Conservation (phyloP, 1,140 invertebrate species). For the Ladona fulva region DNA sequence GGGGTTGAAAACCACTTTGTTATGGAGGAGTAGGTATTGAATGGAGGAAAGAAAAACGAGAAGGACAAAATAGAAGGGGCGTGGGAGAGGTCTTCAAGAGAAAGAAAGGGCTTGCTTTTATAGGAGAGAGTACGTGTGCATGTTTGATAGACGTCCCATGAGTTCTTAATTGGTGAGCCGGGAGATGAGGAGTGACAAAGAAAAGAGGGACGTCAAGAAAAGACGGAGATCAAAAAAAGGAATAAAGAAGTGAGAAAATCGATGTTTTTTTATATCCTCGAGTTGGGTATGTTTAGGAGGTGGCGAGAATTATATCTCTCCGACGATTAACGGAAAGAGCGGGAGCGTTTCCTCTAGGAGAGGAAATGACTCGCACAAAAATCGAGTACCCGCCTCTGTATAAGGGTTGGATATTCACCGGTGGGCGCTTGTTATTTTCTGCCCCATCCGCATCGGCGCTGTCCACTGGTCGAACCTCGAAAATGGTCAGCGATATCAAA, state of each 20-base stretch:
- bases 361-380: conserved; percentile 5
- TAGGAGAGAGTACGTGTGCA: neutral
- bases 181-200: neutral
- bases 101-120: too few species aligned
- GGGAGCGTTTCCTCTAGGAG: neutral
- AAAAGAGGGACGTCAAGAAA: neutral
- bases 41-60: too few species aligned
- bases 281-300: neutral
- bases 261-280: neutral
- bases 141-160: neutral
- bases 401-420: too few species aligned
- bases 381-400: neutral
- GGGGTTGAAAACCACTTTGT: too few species aligned
- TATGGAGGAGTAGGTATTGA: too few species aligned
- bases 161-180: neutral
- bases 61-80: too few species aligned
- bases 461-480: too few species aligned
- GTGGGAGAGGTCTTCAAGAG: too few species aligned
- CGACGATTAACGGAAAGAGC: neutral
- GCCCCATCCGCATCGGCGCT: too few species aligned
- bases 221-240: neutral
- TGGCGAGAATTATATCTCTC: conserved; percentile 5
- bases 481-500: too few species aligned
- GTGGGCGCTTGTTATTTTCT: too few species aligned
- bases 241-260: neutral